Conservation (phyloP, 1,140 invertebrate genomes). For the Lordiphosa stackelbergi region DNA sequence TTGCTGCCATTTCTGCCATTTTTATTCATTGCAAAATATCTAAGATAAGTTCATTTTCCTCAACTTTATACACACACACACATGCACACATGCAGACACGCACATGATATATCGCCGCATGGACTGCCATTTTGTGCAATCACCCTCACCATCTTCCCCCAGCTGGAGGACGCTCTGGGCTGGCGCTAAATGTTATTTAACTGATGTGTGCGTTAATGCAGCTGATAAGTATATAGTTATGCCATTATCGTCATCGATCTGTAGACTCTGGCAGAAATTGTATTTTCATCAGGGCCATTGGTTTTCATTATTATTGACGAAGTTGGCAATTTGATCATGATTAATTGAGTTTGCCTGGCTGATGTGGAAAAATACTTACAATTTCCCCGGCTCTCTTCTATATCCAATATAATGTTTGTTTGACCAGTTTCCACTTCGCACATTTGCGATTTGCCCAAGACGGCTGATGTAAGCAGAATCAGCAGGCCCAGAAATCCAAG, state of each 20-base stretch:
- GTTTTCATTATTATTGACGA: constrained; percentile 6
- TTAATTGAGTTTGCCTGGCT: constrained; percentile 7
- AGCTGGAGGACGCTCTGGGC: constrained; percentile 6
- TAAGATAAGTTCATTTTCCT: constrained; percentile 22
- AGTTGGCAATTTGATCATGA: constrained; percentile 13
- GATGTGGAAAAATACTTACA: constrained; percentile 82
- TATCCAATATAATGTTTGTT: constrained; percentile 92
- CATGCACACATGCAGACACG: neutral
- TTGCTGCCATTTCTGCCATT: constrained; percentile 23
- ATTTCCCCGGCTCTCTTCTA: constrained; percentile 89
- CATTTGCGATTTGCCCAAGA: constrained; percentile 73
- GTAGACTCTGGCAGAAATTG: constrained; percentile 9
- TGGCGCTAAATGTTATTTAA: constrained; percentile 22
- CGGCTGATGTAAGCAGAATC: constrained; percentile 53
- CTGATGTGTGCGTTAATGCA: constrained; percentile 19
- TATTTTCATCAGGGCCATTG: constrained; percentile 8
- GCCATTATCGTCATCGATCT: constrained; percentile 15
- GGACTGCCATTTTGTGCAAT: constrained; percentile 12
- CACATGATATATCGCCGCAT: neutral
- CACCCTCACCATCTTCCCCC: constrained; percentile 11
- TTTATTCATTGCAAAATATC: constrained; percentile 23
- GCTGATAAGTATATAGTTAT: constrained; percentile 15
- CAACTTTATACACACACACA: constrained; percentile 7
- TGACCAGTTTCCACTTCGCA: constrained; percentile 87
- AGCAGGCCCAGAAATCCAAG: constrained; percentile 38